phyloP scores from a whole-genome alignment of 2,113 vertebrate species.

The Beaufortia kweichowensis region DNA sequence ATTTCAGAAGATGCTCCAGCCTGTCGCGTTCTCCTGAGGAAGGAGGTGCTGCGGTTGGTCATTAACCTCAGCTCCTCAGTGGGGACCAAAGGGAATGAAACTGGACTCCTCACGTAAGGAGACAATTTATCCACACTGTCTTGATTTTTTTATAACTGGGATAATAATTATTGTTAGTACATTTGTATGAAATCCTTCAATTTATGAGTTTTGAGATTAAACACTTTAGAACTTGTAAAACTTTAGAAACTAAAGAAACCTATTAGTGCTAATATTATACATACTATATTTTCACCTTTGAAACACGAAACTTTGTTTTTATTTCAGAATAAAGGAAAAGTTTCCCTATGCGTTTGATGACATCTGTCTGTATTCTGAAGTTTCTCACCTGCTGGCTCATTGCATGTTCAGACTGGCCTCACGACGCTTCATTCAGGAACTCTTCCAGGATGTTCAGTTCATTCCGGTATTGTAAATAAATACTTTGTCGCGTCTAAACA shows the following conservation, averaged over 20 bases:
- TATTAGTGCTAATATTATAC: too few species aligned
- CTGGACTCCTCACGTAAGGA: conserved; percentile 94
- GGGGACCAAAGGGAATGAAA: conserved; percentile 97
- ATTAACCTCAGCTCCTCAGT: conserved; percentile 98
- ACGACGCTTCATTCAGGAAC: conserved; percentile 96
- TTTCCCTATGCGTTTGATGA: conserved; percentile 97
- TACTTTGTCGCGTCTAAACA: background rate
- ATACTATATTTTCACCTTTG: too few species aligned
- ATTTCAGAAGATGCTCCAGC: conserved; percentile 94
- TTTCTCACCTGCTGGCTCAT: conserved; percentile 90
- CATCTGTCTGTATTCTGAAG: conserved; percentile 98
- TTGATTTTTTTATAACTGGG: background rate
- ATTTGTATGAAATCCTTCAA: background rate
- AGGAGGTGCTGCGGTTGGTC: conserved; percentile 94
- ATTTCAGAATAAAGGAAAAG: conserved; percentile 93
- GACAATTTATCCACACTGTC: background rate
- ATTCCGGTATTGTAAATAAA: conserved; percentile 76
- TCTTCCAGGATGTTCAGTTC: conserved; percentile 98
- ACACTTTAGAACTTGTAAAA: too few species aligned
- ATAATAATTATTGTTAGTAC: background rate
- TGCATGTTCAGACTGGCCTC: conserved; percentile 94
- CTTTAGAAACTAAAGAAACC: too few species aligned
- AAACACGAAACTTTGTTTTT: background rate
- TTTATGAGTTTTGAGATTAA: too few species aligned
- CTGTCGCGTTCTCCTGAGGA: conserved; percentile 90